phyloP scores from a whole-genome alignment of 2,888 invertebrate genomes.

The Callimorpha dominula region DNA sequence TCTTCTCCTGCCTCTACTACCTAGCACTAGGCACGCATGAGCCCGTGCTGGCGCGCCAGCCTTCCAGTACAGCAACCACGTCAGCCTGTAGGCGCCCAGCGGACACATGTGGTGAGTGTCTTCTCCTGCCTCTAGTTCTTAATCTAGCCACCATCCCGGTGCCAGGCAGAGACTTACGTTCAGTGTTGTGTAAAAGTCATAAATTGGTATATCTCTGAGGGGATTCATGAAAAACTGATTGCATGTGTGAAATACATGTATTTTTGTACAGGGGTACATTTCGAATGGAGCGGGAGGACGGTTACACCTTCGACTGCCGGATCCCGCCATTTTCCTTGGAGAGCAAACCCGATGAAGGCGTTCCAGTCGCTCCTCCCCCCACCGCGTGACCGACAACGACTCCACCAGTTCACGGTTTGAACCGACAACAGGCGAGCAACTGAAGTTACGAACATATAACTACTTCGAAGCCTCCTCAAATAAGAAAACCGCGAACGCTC shows the following conservation, averaged over 20 bases:
- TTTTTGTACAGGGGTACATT: conserved; percentile 92
- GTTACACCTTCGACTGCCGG: conserved; percentile 98
- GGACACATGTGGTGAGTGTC: conserved; percentile 97
- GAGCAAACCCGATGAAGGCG: conserved; percentile 92
- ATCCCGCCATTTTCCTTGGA: conserved; percentile 99
- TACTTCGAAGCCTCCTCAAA: conserved; percentile 12
- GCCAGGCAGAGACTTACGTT: not conserved
- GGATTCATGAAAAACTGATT: not conserved
- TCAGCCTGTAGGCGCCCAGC: conserved; percentile 98
- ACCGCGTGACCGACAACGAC: conserved; percentile 27
- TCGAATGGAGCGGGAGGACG: conserved; percentile 98
- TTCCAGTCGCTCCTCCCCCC: conserved; percentile 73
- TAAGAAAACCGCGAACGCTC: conserved; percentile 11
- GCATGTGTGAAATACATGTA: not conserved
- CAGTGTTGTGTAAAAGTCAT: not conserved
- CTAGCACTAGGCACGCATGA: conserved; percentile 88
- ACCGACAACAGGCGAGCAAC: conserved; percentile 1
- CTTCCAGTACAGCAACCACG: conserved; percentile 99
- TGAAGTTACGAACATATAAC: conserved; percentile 13
- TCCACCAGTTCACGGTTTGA: conserved; percentile 9
- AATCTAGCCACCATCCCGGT: too few species aligned
- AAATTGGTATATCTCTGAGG: not conserved
- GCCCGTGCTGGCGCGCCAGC: conserved; percentile 96
- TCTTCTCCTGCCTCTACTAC: conserved; percentile 35
- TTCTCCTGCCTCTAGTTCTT: too few species aligned